Evolutionary conservation across 2,797 vertebrate species (phyloP).

Genomic region (Falco concolor): DNA sequence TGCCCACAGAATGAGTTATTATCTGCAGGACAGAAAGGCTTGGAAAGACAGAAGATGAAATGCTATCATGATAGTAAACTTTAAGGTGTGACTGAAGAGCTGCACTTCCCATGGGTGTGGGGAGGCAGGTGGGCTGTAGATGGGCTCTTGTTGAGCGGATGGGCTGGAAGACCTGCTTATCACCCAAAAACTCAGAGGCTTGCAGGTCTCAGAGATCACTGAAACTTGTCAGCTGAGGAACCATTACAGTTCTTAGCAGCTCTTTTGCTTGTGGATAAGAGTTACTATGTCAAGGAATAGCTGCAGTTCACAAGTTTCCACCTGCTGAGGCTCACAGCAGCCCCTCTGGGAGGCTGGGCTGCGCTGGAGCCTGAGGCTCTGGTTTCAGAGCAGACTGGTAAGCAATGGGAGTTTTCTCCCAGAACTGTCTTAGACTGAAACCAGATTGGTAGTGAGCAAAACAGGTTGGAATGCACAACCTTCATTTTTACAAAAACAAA

Average conservation of each 20-base stretch:
- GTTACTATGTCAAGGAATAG: neutral
- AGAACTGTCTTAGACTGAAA: neutral
- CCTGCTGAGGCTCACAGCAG: neutral
- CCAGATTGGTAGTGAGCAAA: neutral
- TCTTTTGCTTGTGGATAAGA: neutral
- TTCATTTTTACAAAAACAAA: neutral
- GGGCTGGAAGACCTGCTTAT: neutral
- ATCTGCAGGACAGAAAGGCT: neutral
- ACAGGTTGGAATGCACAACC: neutral
- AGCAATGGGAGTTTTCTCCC: neutral
- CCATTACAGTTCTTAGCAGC: neutral
- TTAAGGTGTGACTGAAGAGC: neutral
- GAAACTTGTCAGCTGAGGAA: neutral
- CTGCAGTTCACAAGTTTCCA: neutral
- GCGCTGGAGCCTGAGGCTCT: neutral
- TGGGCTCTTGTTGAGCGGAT: neutral
- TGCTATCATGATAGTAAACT: neutral
- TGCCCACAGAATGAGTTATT: neutral
- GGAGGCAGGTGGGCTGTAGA: accelerated
- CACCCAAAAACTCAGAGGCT: neutral
- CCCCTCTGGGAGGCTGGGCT: neutral
- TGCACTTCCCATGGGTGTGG: accelerated
- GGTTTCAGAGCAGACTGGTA: neutral
- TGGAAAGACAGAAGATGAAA: neutral
- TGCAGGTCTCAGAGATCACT: neutral